These are phyloP conservation scores for Corydoras sp. DNA, from an alignment of 2,113 vertebrate species.

Conservation along the genomic window DNA sequence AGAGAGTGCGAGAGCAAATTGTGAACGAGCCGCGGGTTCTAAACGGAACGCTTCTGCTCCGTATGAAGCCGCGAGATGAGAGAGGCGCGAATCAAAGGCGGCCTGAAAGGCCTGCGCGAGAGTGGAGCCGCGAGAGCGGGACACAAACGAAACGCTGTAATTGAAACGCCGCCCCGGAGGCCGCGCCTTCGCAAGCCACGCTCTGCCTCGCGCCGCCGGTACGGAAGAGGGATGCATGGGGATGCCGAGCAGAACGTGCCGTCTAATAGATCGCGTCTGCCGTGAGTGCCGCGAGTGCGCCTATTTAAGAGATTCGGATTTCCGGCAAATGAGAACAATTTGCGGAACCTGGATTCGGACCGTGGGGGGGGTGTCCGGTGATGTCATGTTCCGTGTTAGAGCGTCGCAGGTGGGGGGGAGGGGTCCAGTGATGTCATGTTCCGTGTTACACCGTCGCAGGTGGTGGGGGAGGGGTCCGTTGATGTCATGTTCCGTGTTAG, in stretches of 20 bases:
- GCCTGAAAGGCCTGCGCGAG: not conserved
- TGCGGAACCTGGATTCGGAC: no score
- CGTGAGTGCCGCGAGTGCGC: no score
- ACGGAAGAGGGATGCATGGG: conserved; percentile 9
- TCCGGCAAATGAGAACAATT: no score
- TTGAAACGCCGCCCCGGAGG: conserved; percentile 33
- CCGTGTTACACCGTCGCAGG: no score
- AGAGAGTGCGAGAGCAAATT: not conserved
- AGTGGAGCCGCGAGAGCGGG: not conserved
- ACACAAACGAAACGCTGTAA: conserved; percentile 22
- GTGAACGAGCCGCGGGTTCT: not conserved
- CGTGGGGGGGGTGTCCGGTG: no score
- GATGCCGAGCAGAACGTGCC: conserved; percentile 26
- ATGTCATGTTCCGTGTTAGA: no score
- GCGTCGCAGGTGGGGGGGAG: no score
- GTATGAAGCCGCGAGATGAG: not conserved
- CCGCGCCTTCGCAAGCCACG: conserved; percentile 34
- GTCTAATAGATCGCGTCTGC: conserved; percentile 23
- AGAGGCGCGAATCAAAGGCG: not conserved
- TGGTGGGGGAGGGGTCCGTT: no score
- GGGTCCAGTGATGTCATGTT: no score
- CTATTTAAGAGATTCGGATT: no score
- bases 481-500: no score
- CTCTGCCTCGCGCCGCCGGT: conserved; percentile 17
- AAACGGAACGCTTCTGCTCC: not conserved